A percentile compares a stretch with the other conserved stretches of the same genome.
Evolutionary conservation across 2,888 invertebrate species (phyloP).

Genomic region (Odontocolon sp.): DNA sequence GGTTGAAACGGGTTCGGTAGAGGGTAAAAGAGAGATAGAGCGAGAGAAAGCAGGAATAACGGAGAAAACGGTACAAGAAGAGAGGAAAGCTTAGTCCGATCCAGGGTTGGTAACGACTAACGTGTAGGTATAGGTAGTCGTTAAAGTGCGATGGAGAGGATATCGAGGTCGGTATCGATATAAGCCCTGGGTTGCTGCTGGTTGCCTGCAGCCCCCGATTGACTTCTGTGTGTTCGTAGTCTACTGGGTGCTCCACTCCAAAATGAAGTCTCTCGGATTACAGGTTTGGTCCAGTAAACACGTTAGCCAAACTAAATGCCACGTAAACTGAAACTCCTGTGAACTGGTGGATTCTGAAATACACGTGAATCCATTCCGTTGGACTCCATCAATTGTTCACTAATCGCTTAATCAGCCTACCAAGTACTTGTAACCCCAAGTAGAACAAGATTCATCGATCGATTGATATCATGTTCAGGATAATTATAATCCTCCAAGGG

Average conservation of each 20-base stretch:
- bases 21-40: not conserved
- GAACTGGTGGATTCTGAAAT: constrained; percentile 35
- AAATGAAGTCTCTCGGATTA: constrained; percentile 59
- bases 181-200: constrained; percentile 43
- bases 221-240: constrained; percentile 52
- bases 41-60: constrained; percentile 4
- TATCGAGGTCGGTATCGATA: constrained; percentile 58
- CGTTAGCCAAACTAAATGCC: constrained; percentile 55
- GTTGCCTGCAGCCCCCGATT: constrained; percentile 51
- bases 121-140: constrained; percentile 58
- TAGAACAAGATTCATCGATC: not conserved
- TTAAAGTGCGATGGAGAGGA: constrained; percentile 60
- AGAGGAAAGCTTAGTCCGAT: constrained; percentile 41
- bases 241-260: constrained; percentile 43
- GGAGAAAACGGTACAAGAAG: constrained; percentile 5
- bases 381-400: constrained; percentile 12
- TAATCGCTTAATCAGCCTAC: constrained; percentile 26
- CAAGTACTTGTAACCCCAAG: not conserved
- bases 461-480: not conserved
- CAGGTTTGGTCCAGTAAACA: constrained; percentile 49
- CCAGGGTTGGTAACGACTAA: constrained; percentile 56
- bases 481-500: no score
- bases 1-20: constrained; percentile 1
- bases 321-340: constrained; percentile 5
- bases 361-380: constrained; percentile 6